A percentile compares a stretch with the other conserved stretches of the same genome.
Evolutionary conservation across 2,888 invertebrate genomes (phyloP).

Genomic region (Ectemnius continuus): DNA sequence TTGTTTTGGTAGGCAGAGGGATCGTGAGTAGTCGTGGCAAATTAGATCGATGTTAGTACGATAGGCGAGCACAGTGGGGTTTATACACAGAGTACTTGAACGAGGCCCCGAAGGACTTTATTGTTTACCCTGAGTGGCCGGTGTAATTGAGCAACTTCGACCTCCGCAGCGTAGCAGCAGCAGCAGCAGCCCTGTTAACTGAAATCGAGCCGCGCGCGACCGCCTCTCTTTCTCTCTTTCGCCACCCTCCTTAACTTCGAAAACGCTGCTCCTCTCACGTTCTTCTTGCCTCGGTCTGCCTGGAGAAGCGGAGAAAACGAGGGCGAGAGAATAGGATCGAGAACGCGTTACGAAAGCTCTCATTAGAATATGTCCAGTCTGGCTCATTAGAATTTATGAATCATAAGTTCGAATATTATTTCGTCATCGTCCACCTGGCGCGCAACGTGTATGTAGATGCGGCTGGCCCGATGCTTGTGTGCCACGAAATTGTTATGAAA

Average conservation of each 20-base stretch:
- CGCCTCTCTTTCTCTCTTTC: too few species aligned
- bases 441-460: background rate
- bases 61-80: constrained; percentile 6
- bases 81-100: constrained; percentile 19
- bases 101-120: constrained; percentile 22
- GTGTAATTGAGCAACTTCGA: constrained; percentile 37
- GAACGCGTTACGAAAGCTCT: background rate
- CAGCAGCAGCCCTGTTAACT: background rate
- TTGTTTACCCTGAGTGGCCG: constrained; percentile 24
- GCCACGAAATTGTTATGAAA: constrained; percentile 4
- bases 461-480: background rate
- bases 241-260: background rate
- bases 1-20: constrained; percentile 1
- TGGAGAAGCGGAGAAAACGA: too few species aligned
- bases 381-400: constrained; percentile 4
- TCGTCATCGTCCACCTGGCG: background rate
- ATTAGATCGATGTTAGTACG: background rate
- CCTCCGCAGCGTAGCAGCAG: background rate
- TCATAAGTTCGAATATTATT: background rate
- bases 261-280: background rate
- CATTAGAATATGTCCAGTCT: background rate
- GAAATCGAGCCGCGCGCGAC: constrained; percentile 2
- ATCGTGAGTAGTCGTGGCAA: background rate
- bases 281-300: background rate
- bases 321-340: background rate